Conservation (phyloP, 2,888 invertebrate species). For the Phyllotreta cruciferae region DNA sequence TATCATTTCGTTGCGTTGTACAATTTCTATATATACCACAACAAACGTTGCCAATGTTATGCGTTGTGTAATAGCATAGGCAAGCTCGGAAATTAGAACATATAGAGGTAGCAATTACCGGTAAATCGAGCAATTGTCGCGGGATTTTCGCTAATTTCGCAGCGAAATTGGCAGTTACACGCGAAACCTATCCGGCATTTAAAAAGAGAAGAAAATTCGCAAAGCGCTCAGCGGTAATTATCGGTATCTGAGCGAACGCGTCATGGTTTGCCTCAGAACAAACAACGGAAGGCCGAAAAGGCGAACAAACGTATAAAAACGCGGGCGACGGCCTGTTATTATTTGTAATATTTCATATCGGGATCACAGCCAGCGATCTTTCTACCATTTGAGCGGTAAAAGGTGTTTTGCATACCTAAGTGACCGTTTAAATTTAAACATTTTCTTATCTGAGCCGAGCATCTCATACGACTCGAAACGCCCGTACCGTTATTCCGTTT, state of each 20-base stretch:
- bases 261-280: slow-evolving; percentile 57
- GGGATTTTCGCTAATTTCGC: neutral
- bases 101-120: neutral
- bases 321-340: slow-evolving; percentile 54
- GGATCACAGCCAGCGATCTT: slow-evolving; percentile 43
- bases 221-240: slow-evolving; percentile 33
- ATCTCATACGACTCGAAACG: slow-evolving; percentile 20
- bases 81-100: neutral
- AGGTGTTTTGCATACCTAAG: slow-evolving; percentile 34
- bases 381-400: slow-evolving; percentile 33
- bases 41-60: no score
- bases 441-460: slow-evolving; percentile 19
- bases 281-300: slow-evolving; percentile 57
- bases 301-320: slow-evolving; percentile 54
- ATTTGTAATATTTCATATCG: slow-evolving; percentile 56
- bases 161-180: slow-evolving; percentile 6
- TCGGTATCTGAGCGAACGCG: slow-evolving; percentile 48
- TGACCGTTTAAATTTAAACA: slow-evolving; percentile 27
- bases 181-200: slow-evolving; percentile 10
- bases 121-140: neutral
- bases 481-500: slow-evolving; percentile 17
- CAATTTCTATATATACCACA: no score
- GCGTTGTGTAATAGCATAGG: no score
- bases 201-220: slow-evolving; percentile 9
- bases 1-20: no score